phyloP scores from a whole-genome alignment of 2,797 vertebrate genomes.

The Numenius phaeopus region DNA sequence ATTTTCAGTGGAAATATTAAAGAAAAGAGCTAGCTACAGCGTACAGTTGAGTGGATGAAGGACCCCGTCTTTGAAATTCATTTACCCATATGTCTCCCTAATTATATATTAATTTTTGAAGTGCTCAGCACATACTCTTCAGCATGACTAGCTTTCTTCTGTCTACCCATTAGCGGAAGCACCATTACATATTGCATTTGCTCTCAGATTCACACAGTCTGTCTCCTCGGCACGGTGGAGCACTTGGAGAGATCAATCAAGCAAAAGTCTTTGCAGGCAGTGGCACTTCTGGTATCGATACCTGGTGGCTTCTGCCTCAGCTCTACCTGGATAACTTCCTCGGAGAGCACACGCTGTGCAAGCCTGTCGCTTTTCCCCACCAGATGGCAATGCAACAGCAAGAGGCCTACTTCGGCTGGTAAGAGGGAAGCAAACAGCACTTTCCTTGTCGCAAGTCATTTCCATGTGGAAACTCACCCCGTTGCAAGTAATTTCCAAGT shows the following conservation, averaged over 20 bases:
- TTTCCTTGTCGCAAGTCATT: background rate
- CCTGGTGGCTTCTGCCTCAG: background rate
- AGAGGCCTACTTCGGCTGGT: background rate
- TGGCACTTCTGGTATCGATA: background rate
- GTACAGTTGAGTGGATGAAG: background rate
- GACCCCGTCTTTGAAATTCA: background rate
- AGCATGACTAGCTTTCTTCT: background rate
- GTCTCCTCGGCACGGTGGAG: fast-evolving
- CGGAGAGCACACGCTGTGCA: background rate
- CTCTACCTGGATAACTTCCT: background rate
- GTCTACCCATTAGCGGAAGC: background rate
- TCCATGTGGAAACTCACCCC: background rate
- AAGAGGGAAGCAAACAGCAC: background rate
- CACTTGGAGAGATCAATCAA: background rate
- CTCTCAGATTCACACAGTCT: background rate
- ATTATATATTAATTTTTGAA: background rate
- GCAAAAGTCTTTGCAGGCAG: background rate
- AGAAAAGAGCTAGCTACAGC: background rate
- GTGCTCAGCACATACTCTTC: background rate
- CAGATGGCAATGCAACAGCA: slow-evolving; percentile 48
- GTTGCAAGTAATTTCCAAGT: background rate
- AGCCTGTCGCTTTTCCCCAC: background rate
- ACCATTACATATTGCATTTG: background rate
- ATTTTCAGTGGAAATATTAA: background rate
- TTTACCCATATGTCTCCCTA: background rate